Base-by-base conservation (phyloP, 1,140 invertebrate species). In the Drosophila carrolli region DNA sequence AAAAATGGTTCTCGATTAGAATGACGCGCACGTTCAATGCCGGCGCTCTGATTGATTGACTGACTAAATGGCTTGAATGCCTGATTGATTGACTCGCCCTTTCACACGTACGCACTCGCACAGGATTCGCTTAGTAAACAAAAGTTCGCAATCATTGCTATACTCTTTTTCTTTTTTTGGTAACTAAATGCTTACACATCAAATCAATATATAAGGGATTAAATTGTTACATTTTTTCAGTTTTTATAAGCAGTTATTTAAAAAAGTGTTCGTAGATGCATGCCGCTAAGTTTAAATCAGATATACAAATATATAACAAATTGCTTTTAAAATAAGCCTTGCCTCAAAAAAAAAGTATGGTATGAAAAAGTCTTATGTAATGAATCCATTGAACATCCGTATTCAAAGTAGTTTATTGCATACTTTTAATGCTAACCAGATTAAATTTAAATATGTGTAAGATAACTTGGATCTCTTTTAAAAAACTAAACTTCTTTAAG, bases 41-140 rank as follows among this genome's bases (percentile, higher is more conserved):
- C 47, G 47, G 55, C 67, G 54, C 73, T 71, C 83, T 88, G 83
- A 88, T 89, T 88, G 83, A 88, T 88, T 60, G 84, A 88, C 83
- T 88, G 79, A 89, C 83, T 88, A 83, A 89, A 83, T 88, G 79
- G 79, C 84, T 82, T 77, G 83, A 88, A 88, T 88, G 80, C 44
- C 84, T 77, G 83, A 88, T 89, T 88, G 83, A 88, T 88, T 88
- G 83, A 88, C 83, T 89, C 56, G 41, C 65, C 62, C 66, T 54
- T 48, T 58, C 61, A 71, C 63, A 54, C 78, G 67, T 63, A 84
- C 71, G 43, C 81, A 84, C 65, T 43, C 55, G 43, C 40, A 59
- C 7, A 47, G 35, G 32, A 63, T 41, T 38, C 37, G 37, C 48
- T 66, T 13, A 32, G 37, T 57, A 35, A 65, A 48, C 43, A 29